phyloP scores from a whole-genome alignment of 2,113 vertebrate genomes.

The Takifugu flavidus region DNA sequence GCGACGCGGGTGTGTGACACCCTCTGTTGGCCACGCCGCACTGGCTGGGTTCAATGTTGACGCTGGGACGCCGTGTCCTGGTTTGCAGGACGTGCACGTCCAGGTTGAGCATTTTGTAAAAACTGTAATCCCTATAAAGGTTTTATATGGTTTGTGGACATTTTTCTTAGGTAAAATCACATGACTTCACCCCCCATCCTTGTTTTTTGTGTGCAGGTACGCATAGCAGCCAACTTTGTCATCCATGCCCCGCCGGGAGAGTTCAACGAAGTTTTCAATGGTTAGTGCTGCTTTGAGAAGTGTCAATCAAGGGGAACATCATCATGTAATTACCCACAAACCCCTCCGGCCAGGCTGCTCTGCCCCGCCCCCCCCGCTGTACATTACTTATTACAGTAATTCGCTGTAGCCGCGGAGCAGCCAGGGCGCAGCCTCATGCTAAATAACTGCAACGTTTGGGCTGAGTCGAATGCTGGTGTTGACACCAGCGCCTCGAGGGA shows the following conservation, averaged over 20 bases:
- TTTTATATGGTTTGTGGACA: too few species aligned
- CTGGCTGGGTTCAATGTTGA: neutral
- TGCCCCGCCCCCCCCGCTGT: too few species aligned
- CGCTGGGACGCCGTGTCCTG: too few species aligned
- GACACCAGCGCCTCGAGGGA: constrained; percentile 15
- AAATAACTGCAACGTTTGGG: neutral
- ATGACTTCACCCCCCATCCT: neutral
- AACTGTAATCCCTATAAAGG: too few species aligned
- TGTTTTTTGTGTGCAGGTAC: constrained; percentile 77
- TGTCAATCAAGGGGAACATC: too few species aligned
- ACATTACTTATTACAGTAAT: too few species aligned
- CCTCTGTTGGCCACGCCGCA: constrained; percentile 40
- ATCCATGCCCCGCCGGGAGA: constrained; percentile 95
- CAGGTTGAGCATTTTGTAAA: neutral
- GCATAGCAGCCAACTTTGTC: constrained; percentile 94
- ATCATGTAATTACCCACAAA: too few species aligned
- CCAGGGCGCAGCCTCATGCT: too few species aligned
- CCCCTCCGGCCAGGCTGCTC: too few species aligned
- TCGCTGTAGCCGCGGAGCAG: too few species aligned
- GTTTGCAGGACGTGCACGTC: neutral
- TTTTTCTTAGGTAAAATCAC: neutral
- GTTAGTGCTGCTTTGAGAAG: constrained; percentile 71
- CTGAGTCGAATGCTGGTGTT: neutral
- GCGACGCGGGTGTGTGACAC: constrained; percentile 14
- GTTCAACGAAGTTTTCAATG: constrained; percentile 97